These are phyloP conservation scores for Anoura caudifer DNA, from an alignment of 2,113 vertebrate genomes.

Conservation along the genomic window DNA sequence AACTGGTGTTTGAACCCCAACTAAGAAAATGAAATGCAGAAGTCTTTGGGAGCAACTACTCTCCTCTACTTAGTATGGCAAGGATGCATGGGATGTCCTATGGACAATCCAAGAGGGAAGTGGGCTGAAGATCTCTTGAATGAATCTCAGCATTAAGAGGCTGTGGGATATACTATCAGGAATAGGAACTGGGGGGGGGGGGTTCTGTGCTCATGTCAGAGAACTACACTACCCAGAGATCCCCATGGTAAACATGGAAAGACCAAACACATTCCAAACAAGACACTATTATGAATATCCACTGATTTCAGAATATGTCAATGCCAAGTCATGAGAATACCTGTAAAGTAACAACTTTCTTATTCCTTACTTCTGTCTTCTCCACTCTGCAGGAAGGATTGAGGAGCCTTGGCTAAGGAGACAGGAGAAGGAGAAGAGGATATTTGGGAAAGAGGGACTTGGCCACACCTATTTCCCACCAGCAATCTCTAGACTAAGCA, in stretches of 20 bases:
- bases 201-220: not conserved
- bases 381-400: not conserved
- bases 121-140: not conserved
- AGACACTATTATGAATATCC: not conserved
- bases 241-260: not conserved
- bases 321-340: not conserved
- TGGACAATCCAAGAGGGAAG: not conserved
- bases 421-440: not conserved
- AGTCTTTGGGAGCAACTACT: not conserved
- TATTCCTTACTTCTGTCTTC: not conserved
- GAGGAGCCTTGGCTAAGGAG: not conserved
- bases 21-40: not conserved
- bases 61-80: not conserved
- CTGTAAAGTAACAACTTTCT: not conserved
- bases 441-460: not conserved
- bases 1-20: not conserved
- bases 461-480: not conserved
- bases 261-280: not conserved
- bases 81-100: not conserved
- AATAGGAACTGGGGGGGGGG: not conserved
- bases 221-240: not conserved
- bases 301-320: not conserved
- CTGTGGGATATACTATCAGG: rapidly evolving
- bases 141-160: not conserved
- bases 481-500: not conserved